phyloP scores from a whole-genome alignment of 1,140 invertebrate genomes.

The Lasioglossum baleicum region DNA sequence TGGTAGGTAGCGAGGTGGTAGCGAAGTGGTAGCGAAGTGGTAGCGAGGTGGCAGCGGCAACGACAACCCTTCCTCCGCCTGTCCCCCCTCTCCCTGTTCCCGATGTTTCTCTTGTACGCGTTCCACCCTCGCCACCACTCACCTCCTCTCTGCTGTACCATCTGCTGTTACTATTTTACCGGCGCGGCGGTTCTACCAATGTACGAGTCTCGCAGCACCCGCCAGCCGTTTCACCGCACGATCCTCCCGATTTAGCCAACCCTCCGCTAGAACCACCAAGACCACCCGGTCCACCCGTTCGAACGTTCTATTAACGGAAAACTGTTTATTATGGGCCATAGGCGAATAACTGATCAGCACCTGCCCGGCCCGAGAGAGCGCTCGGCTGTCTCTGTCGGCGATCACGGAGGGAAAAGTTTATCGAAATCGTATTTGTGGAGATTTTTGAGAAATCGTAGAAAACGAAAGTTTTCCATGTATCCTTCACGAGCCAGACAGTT shows the following conservation, averaged over 20 bases:
- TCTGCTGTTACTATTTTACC: constrained; percentile 80
- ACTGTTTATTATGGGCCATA: constrained; percentile 76
- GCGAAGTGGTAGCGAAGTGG: constrained; percentile 40
- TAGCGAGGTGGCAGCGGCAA: constrained; percentile 52
- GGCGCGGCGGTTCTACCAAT: constrained; percentile 73
- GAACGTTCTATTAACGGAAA: constrained; percentile 74
- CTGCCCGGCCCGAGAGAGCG: background rate
- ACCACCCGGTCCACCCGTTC: constrained; percentile 40
- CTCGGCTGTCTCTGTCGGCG: background rate
- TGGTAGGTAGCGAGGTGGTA: constrained; percentile 50
- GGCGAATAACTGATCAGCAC: constrained; percentile 67
- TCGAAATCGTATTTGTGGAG: background rate
- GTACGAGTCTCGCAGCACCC: constrained; percentile 67
- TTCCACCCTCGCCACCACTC: constrained; percentile 43
- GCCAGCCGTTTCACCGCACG: constrained; percentile 47
- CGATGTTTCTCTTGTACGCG: constrained; percentile 46
- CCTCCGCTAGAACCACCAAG: constrained; percentile 5
- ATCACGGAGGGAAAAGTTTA: background rate
- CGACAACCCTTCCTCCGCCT: constrained; percentile 55
- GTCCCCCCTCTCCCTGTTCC: constrained; percentile 14
- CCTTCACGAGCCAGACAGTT: too few relatives aligned
- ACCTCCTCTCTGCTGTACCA: constrained; percentile 71
- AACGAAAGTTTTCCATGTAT: too few relatives aligned
- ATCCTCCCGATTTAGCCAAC: constrained; percentile 19
- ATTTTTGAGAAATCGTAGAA: too few relatives aligned